Evolutionary conservation across 2,797 vertebrate species (phyloP).

Genomic region (Pelodytes ibericus): DNA sequence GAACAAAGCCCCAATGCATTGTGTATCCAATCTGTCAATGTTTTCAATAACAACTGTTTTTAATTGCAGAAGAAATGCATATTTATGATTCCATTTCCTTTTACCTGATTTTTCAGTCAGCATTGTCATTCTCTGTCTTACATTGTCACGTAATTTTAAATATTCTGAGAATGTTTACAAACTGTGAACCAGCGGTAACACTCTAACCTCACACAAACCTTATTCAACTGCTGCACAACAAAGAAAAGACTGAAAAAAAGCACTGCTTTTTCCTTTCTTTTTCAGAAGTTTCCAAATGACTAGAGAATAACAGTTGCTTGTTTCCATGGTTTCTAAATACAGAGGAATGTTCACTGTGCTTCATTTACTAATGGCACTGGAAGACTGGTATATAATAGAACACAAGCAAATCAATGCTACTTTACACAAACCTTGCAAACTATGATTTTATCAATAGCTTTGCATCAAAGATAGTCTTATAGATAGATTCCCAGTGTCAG

Average conservation of each 20-base stretch:
- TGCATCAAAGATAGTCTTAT: too few species aligned
- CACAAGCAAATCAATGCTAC: not conserved
- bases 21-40: too few species aligned
- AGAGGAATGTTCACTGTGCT: not conserved
- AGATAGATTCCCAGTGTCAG: too few species aligned
- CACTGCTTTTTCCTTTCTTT: conserved; percentile 1
- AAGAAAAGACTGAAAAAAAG: not conserved
- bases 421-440: not conserved
- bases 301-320: conserved; percentile 16
- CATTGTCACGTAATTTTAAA: too few species aligned
- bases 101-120: too few species aligned
- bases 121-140: too few species aligned
- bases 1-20: too few species aligned
- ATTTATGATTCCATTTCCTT: too few species aligned
- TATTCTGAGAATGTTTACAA: not conserved
- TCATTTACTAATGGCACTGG: conserved; percentile 10
- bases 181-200: not conserved
- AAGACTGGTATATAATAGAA: not conserved
- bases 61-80: too few species aligned
- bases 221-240: not conserved
- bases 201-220: not conserved
- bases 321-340: conserved; percentile 10
- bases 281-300: conserved; percentile 22
- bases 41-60: too few species aligned
- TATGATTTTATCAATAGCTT: too few species aligned